Base-by-base conservation (phyloP, 2,888 invertebrate species). In the Chloroclystis v-ata region DNA sequence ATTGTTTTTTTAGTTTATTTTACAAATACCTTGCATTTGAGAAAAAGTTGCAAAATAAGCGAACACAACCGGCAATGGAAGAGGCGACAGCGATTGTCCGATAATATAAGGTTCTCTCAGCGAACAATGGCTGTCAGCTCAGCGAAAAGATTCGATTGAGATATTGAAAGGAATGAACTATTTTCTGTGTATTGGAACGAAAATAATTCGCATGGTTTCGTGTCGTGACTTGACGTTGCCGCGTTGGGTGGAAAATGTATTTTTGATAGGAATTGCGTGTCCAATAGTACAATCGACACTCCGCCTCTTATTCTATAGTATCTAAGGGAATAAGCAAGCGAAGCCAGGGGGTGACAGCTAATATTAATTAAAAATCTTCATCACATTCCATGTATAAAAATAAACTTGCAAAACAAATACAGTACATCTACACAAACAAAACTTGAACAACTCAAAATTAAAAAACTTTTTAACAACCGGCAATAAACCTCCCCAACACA, bases 31-130 rank as follows among this genome's bases (percentile, higher is more conserved):
- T n/a, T n/a, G n/a, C n/a, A n/a, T n/a, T n/a, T n/a, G n/a, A n/a
- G n/a, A n/a, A n/a, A n/a, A n/a, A n/a, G n/a, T n/a, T n/a, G n/a
- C n/a, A n/a, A n/a, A n/a, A n/a, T n/a, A n/a, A n/a, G n/a, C 52
- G 49, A 46, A 43, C 46, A 40, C 43, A 32, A 13, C 41, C 40
- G 35, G 52, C 54, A 57, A 37, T 57, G 52, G 40, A 48, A 39
- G 14, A 24, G 25, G 39, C 12, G 40, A 43, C 25, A 26, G 51
- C 40, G 30, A 49, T 47, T 43, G 40, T 49, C 43, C 40, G 41
- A 26, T 56, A 49, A 50, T 46, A 39, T 28, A 43, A 47, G 32
- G 39, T 39, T 53, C 44, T 42, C 44, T 47, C 25, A 13, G 12
- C 10, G 37, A 28, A 49, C 47, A 55, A 52, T 55, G 33, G 43